A percentile compares a stretch with the other conserved stretches of the same genome.
Conservation (phyloP, 2,113 vertebrate species). For the Scopus umbretta region DNA sequence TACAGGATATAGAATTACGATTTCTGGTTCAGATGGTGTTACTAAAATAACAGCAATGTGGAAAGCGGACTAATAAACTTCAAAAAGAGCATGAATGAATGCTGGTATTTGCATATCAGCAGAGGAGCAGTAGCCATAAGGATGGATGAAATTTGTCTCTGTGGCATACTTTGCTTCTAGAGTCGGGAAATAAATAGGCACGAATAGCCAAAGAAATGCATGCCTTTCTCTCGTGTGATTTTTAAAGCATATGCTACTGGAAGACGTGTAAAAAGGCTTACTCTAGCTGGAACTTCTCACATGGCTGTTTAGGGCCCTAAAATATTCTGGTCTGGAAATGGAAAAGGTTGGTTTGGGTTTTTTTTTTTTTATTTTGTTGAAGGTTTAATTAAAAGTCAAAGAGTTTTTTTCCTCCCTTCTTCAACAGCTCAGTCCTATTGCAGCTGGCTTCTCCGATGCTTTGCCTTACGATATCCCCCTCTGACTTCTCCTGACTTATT, state of each 20-base stretch:
- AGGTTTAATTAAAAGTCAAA: not conserved
- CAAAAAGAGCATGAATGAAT: not conserved
- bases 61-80: not conserved
- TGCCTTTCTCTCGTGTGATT: not conserved
- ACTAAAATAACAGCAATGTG: not conserved
- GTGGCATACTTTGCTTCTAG: not conserved
- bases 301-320: not conserved
- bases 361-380: not conserved
- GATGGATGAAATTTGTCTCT: not conserved
- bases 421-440: not conserved
- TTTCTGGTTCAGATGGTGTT: not conserved
- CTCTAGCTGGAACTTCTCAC: not conserved
- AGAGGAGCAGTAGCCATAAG: not conserved
- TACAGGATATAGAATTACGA: not conserved
- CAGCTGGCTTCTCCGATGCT: not conserved
- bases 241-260: constrained; percentile 16
- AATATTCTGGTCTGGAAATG: not conserved
- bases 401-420: not conserved
- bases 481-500: not conserved
- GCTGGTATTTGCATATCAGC: not conserved
- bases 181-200: not conserved
- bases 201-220: not conserved
- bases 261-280: not conserved
- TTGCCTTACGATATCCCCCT: not conserved
- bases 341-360: not conserved